Base-by-base conservation (phyloP, 1,140 invertebrate species). In the Holotrichia oblita region DNA sequence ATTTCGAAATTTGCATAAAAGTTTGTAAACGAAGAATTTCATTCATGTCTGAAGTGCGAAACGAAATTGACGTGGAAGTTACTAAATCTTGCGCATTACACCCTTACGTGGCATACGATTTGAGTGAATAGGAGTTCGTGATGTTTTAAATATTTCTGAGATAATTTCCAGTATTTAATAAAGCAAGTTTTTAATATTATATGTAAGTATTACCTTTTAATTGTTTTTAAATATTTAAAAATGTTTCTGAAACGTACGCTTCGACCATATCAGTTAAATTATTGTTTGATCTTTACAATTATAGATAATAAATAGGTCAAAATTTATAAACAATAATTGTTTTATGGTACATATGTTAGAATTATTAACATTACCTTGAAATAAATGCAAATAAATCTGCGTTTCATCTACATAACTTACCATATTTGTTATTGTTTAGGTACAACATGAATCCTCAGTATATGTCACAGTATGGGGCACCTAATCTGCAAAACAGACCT, bases 61-160 rank as follows among this genome's bases (percentile, higher is more conserved):
- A 14, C 59, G 27, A 77, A 69, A 82, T 83, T 85, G 83, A 86
- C 84, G 85, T 86, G 85, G 85, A 86, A 80, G 83, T 84, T 85
- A 85, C 85, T 79, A 78, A 59, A 80, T 87, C 89, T 88, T 90
- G 90, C 89, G 89, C 86, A 87, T 82, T 88, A 82, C 83, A 83
- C 85, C 89, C 89, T 91, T 91, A 91, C 90, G 90, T 91, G 90
- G 90, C 90, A 90, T 84, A 87, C 83, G 14, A 55, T 81, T 87
- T 85, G 86, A 86, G 83, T 85, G 83, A 85, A 84, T 82, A 81
- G 78, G 79, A 81, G 84, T 83, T 83, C 61, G 83, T 78, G 76
- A 81, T 81, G 41, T 40, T 82, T 74, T 79, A 79, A 80, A 77
- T 83, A n/a, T 76, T 69, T 27, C 10, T 27, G 9, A 69, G 48